phyloP scores from a whole-genome alignment of 2,113 vertebrate species.

The Dromas ardeola region DNA sequence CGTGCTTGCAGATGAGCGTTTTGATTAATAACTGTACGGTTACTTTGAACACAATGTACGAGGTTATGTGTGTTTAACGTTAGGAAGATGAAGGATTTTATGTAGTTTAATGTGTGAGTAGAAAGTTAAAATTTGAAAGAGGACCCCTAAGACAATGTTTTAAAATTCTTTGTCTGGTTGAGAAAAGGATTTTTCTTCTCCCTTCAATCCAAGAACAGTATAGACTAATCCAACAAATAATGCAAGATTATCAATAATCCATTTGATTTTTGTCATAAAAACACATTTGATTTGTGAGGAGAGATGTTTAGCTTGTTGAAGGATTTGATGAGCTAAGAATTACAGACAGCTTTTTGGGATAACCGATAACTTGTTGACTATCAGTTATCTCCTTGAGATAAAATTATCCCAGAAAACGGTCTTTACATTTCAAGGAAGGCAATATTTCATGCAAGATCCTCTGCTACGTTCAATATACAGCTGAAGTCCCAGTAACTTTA shows the following conservation, averaged over 20 bases:
- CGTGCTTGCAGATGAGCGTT: rapidly evolving
- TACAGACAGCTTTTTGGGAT: neutral
- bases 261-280: neutral
- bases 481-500: neutral
- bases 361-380: neutral
- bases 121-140: neutral
- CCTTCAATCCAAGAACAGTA: neutral
- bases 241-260: neutral
- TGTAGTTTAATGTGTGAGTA: neutral
- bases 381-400: neutral
- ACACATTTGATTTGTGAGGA: neutral
- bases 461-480: neutral
- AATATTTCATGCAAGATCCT: neutral
- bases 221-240: neutral
- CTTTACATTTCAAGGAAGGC: neutral
- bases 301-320: neutral
- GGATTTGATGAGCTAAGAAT: neutral
- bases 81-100: neutral
- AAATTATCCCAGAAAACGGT: neutral
- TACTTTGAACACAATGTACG: rapidly evolving
- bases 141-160: neutral
- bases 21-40: rapidly evolving
- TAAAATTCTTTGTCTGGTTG: neutral
- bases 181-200: neutral
- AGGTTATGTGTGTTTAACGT: rapidly evolving